Evolutionary conservation across 1,140 invertebrate genomes (phyloP).

Genomic region (Pomacea maculata): DNA sequence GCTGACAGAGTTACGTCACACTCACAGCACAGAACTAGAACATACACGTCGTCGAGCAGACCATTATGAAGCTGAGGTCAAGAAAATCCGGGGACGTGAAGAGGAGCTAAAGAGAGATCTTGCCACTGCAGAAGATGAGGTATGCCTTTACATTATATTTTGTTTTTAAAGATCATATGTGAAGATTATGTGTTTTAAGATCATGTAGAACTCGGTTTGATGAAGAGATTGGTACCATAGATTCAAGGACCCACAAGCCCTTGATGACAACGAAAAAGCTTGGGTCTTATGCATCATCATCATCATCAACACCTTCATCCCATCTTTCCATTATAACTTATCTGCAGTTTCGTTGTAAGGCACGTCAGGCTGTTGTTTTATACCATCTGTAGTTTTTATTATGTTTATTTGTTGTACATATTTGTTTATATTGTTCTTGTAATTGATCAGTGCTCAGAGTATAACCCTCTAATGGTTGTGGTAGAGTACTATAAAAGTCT

Average conservation of each 20-base stretch:
- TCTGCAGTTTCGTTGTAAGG: no score
- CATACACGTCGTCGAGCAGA: slow-evolving; percentile 81
- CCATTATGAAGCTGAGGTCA: slow-evolving; percentile 85
- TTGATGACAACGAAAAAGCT: no score
- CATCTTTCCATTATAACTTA: no score
- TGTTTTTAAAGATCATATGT: background rate
- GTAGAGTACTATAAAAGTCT: no score
- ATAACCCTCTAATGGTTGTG: no score
- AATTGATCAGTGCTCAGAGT: background rate
- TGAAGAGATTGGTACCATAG: no score
- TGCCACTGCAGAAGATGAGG: slow-evolving; percentile 81
- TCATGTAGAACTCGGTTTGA: background rate
- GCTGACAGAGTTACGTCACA: slow-evolving; percentile 78
- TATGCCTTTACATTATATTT: slow-evolving; percentile 52
- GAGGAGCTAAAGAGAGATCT: slow-evolving; percentile 86
- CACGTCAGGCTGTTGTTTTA: no score
- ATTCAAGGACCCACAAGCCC: no score
- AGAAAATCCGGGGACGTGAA: slow-evolving; percentile 77
- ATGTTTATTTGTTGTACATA: background rate
- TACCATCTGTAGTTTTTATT: no score
- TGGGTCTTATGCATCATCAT: no score
- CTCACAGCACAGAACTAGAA: slow-evolving; percentile 79
- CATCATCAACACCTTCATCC: no score
- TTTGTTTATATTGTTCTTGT: background rate
- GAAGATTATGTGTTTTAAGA: background rate